Evolutionary conservation across 92 coral and sea anemone species (phyloP), one percentile per base, ranked within the genome.

Genomic region (Diadumene lineata): DNA sequence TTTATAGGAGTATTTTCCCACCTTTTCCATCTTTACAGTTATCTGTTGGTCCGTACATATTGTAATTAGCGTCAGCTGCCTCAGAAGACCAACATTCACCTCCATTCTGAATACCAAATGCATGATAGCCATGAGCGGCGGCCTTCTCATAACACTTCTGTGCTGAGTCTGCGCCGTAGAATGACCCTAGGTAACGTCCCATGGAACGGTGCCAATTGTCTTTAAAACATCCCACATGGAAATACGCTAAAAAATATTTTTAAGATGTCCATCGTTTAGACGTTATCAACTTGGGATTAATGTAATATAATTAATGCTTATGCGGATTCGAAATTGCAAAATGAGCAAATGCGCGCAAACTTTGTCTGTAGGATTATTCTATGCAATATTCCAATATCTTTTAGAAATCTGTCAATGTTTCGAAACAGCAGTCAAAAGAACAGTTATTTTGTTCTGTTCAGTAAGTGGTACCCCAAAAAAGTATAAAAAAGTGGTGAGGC

Each of bases 71-170:
- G 18, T 62, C 69, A 22, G 70, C 79, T 21, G 31, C 34, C 19
- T 0, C 34, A 17, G 23, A 22, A 7, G 70, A 61, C 61, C 66
- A 75, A 30, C 79, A 75, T 22, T 75, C 72, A 3, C 81, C 81
- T 0, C 81, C 81, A 65, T 76, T 64, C 28, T 76, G 72, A 19
- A 76, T 13, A 18, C 73, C 73, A 30, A 64, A 76, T 1, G 65
- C 65, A 6, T 10, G 48, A 13, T 48, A 76, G 1, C 81, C 81
- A 6, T 53, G 13, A 4, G 21, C 30, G 18, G 46, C 73, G 29
- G 53, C 72, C 64, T 13, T 11, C 25, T 76, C 73, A 51, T 29
- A 65, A 25, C 81, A 76, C 19, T 25, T 53, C 0, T 50, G 61
- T 0, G 53, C 81, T 0, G 81, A 19, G 38, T 65, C 65, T 48